Evolutionary conservation across 2,113 vertebrate species (phyloP).

Genomic region (Leptobrachium leishanense): DNA sequence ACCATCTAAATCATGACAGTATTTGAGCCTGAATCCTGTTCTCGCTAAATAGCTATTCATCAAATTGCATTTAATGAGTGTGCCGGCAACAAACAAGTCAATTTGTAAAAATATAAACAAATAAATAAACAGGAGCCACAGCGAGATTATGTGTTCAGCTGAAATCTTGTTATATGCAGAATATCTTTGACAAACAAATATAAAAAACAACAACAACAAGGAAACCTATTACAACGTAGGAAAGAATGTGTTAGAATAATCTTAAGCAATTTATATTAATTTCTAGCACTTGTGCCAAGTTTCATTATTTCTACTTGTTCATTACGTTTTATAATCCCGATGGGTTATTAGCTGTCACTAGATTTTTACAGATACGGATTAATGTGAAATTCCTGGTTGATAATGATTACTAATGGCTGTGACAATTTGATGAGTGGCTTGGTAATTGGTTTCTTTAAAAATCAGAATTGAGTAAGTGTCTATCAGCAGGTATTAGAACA

Average conservation of each 20-base stretch:
- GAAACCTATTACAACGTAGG: not conserved
- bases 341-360: slow-evolving; percentile 27
- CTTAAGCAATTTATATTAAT: slow-evolving; percentile 3
- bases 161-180: not conserved
- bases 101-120: not conserved
- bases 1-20: slow-evolving; percentile 3
- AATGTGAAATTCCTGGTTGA: slow-evolving; percentile 3
- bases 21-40: not conserved
- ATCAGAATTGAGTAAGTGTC: too few relatives aligned
- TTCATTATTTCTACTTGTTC: slow-evolving; percentile 24
- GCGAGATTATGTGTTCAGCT: not conserved
- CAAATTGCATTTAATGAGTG: not conserved
- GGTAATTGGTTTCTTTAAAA: not conserved
- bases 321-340: slow-evolving; percentile 17
- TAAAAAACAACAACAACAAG: not conserved
- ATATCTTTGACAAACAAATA: not conserved
- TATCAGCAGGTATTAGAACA: too few relatives aligned
- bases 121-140: not conserved
- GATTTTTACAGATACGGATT: slow-evolving; percentile 23
- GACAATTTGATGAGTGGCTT: slow-evolving; percentile 11
- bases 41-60: not conserved
- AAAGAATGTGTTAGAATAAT: not conserved
- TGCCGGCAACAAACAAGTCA: not conserved
- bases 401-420: slow-evolving; percentile 36
- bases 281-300: not conserved